Evolutionary conservation across 2,113 vertebrate genomes (phyloP).

Genomic region (Nicator chloris): DNA sequence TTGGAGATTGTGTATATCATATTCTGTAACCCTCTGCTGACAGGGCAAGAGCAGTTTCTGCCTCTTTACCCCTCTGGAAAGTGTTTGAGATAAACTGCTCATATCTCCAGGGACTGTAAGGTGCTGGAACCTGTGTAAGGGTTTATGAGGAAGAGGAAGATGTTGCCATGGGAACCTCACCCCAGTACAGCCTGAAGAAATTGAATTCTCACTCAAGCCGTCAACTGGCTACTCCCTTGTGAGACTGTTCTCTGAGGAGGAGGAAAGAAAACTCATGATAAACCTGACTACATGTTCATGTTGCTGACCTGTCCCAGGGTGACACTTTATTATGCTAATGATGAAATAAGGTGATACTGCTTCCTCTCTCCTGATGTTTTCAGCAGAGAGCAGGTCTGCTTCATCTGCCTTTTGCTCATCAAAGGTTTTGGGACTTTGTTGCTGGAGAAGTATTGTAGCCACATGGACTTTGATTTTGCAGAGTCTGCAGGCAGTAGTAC

Average conservation of each 20-base stretch:
- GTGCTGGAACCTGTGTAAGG: neutral
- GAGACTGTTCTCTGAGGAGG: neutral
- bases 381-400: neutral
- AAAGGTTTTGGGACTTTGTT: neutral
- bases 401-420: neutral
- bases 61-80: neutral
- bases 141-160: neutral
- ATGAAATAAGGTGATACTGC: neutral
- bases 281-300: neutral
- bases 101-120: neutral
- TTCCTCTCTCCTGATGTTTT: neutral
- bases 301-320: neutral
- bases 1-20: neutral
- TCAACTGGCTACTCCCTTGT: neutral
- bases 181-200: neutral
- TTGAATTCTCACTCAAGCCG: neutral
- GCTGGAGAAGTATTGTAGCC: neutral
- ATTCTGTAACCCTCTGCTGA: neutral
- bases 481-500: neutral
- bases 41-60: neutral
- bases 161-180: neutral
- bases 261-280: neutral
- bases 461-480: neutral
- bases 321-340: neutral
- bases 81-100: neutral